Base-by-base conservation (phyloP, 1,140 invertebrate species). In the Caenorhabditis briggsae region DNA sequence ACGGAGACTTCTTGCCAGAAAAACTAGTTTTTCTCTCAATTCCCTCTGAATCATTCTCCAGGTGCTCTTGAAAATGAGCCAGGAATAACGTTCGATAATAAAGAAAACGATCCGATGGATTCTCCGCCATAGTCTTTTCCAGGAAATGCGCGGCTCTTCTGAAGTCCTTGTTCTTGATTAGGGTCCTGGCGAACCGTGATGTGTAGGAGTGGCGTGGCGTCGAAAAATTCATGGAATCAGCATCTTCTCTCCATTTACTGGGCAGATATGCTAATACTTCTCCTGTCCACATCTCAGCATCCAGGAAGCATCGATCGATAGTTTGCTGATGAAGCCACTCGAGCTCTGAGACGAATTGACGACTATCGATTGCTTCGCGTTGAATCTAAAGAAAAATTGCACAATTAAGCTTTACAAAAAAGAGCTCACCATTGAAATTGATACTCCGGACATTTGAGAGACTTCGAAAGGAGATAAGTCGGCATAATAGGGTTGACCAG, bases 31-130 rank as follows among this genome's bases (percentile, higher is more conserved):
- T 84, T 23, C 83, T 84, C 46, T 84, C 83, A 8, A 84, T 14
- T 23, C 56, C 56, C 16, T 84, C 83, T 12, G 59, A 14, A 20
- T 84, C 83, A 84, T 84, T 84, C 55, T 84, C 83, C 33, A 84
- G 33, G 12, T 78, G 70, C n/a, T 78, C 70, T n/a, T 50, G 70
- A 23, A 50, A 78, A 53, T 78, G 23, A 20, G 70, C 70, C 43
- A 78, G 23, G 9, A 50, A 78, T 2, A 78, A 11, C 14, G 12
- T 20, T 23, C 70, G 16, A 50, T 50, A 78, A 11, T 78, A n/a
- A 2, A 78, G 33, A 8, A 78, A 78, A 25, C 11, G 46, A 23
- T 78, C 70, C 5, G 11, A 11, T 12, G n/a, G 25, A 65, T 84
- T 65, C 11, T 65, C 55, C 1, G 64, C n/a, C 20, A 64, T 65